Evolutionary conservation across 37 sponge, comb jelly and placozoan genomes (phyloP).

Genomic region (Agelas oroides): DNA sequence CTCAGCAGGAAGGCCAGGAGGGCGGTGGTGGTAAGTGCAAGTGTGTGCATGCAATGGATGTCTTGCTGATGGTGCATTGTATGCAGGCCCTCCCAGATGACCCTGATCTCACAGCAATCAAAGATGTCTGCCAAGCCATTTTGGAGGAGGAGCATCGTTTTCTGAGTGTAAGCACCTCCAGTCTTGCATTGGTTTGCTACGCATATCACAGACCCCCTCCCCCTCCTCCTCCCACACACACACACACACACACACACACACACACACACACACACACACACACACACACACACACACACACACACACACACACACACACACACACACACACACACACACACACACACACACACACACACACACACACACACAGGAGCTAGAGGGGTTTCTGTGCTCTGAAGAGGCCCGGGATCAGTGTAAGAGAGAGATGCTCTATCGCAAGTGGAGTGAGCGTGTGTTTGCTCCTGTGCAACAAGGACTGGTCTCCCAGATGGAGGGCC

Average conservation of each 20-base stretch:
- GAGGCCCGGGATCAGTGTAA: conserved; percentile 43
- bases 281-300: too few species aligned
- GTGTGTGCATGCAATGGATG: too few species aligned
- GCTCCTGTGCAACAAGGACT: conserved; percentile 50
- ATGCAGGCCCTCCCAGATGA: conserved; percentile 38
- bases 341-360: too few species aligned
- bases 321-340: too few species aligned
- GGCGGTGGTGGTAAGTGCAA: conserved; percentile 32
- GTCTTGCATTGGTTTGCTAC: too few species aligned
- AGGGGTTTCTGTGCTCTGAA: conserved; percentile 36
- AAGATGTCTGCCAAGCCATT: conserved; percentile 3
- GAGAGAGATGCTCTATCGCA: conserved; percentile 74
- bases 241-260: neutral
- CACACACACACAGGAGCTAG: conserved; percentile 67
- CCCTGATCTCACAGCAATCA: conserved; percentile 9
- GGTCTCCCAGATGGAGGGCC: conserved; percentile 12
- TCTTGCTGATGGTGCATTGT: too few species aligned
- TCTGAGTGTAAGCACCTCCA: neutral
- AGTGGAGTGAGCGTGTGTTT: conserved; percentile 78
- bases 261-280: too few species aligned
- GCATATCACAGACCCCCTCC: too few species aligned
- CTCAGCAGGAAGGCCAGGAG: conserved; percentile 48
- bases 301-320: too few species aligned
- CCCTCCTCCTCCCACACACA: too few species aligned
- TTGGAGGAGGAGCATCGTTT: conserved; percentile 8